These are phyloP conservation scores for Micoletzkya japonica DNA, from an alignment of 2,888 invertebrate species.

Conservation along the genomic window DNA sequence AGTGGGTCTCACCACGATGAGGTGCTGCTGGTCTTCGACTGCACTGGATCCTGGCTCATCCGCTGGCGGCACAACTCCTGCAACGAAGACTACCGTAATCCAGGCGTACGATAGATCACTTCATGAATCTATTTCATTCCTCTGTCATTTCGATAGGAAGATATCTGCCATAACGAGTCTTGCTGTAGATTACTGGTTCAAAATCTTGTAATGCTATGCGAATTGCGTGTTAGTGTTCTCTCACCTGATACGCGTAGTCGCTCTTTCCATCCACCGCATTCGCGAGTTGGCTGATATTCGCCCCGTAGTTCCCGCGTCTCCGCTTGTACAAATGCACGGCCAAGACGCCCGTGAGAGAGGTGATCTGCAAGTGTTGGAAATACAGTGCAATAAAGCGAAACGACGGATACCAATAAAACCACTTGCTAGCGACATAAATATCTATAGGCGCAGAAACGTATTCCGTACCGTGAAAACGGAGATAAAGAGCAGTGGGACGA, in stretches of 20 bases:
- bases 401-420: not conserved
- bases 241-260: slow-evolving; percentile 46
- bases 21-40: slow-evolving; percentile 49
- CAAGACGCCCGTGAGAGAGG: slow-evolving; percentile 38
- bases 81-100: slow-evolving; percentile 9
- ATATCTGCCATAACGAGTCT: too few species aligned
- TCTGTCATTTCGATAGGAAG: too few species aligned
- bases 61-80: slow-evolving; percentile 62
- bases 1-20: slow-evolving; percentile 47
- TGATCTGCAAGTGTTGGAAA: slow-evolving; percentile 30
- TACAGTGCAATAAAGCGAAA: too few species aligned
- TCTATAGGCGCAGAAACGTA: not conserved
- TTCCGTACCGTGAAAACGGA: slow-evolving; percentile 53
- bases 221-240: not conserved
- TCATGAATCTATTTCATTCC: not conserved
- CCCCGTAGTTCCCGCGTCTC: slow-evolving; percentile 33
- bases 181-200: not conserved
- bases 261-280: slow-evolving; percentile 48
- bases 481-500: slow-evolving; percentile 59
- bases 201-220: not conserved
- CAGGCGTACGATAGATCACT: not conserved
- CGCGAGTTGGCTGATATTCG: slow-evolving; percentile 42
- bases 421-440: not conserved
- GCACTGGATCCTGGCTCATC: slow-evolving; percentile 43
- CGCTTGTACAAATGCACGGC: slow-evolving; percentile 39